Percentiles rank a stretch among this genome's conserved stretches.
Conservation (phyloP, 2,113 vertebrate genomes). For the Peromyscus leucopus region DNA sequence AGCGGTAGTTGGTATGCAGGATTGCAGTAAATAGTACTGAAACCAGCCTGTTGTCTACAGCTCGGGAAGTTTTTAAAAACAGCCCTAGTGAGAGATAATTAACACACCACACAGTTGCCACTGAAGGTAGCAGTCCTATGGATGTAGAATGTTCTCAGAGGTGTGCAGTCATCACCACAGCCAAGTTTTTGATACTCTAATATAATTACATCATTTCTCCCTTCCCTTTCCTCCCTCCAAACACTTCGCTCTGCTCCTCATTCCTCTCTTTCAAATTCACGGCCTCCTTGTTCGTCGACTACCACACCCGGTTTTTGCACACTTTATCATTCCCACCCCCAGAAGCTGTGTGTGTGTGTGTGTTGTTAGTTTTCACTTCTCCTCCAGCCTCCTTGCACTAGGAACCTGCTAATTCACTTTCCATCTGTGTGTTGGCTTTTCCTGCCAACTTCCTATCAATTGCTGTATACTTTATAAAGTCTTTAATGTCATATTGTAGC, state of each 20-base stretch:
- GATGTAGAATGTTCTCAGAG: neutral
- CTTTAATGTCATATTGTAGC: neutral
- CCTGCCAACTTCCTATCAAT: neutral
- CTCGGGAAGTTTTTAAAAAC: neutral
- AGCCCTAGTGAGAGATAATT: neutral
- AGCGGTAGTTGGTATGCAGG: no score
- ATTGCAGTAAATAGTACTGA: neutral
- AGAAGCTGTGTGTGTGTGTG: neutral
- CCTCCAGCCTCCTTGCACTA: neutral
- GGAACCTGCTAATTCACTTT: neutral
- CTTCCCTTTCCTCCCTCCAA: neutral
- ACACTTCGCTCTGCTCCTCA: neutral
- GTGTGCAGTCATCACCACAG: neutral
- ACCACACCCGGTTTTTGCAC: neutral
- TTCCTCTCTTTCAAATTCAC: neutral
- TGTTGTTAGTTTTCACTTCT: neutral
- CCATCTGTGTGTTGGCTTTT: neutral
- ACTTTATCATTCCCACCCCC: neutral
- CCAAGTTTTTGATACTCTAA: neutral
- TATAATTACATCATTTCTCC: neutral
- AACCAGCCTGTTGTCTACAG: neutral
- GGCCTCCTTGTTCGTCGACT: no score
- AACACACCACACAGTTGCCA: neutral
- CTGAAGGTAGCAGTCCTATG: neutral
- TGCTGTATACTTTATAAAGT: neutral